These are phyloP conservation scores for Volucella inflata DNA, from an alignment of 2,888 invertebrate genomes.

Conservation along the genomic window DNA sequence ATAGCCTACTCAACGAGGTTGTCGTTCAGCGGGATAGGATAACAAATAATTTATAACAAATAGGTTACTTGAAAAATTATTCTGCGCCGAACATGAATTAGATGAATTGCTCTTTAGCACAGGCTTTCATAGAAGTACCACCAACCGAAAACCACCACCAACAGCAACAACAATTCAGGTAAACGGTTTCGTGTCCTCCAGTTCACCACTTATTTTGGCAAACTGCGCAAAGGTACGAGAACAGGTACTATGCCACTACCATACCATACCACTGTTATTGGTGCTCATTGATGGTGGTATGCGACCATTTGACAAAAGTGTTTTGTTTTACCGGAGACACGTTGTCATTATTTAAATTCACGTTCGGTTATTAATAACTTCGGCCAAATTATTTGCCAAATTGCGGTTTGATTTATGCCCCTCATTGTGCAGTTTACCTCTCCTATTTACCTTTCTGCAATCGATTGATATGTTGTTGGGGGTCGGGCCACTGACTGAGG, in stretches of 20 bases:
- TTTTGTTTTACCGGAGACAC: constrained; percentile 68
- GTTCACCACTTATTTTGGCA: constrained; percentile 22
- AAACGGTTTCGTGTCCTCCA: constrained; percentile 59
- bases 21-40: constrained; percentile 42
- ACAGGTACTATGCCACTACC: no score
- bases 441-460: constrained; percentile 57
- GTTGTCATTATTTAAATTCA: constrained; percentile 73
- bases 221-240: no score
- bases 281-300: constrained; percentile 6
- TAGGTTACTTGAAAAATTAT: constrained; percentile 69
- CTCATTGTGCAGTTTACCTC: constrained; percentile 55
- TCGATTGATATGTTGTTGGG: constrained; percentile 67
- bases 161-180: neutral
- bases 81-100: constrained; percentile 66
- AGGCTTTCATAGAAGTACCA: constrained; percentile 5
- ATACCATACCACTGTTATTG: neutral
- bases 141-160: constrained; percentile 11
- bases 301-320: constrained; percentile 64
- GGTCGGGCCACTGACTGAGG: neutral
- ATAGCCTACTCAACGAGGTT: constrained; percentile 33
- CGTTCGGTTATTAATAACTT: constrained; percentile 76
- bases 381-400: constrained; percentile 77
- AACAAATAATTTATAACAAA: constrained; percentile 73
- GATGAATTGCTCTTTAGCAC: constrained; percentile 68
- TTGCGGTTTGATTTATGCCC: constrained; percentile 72